These are phyloP conservation scores for Sipha flava DNA, from an alignment of 1,140 invertebrate genomes.

Conservation along the genomic window DNA sequence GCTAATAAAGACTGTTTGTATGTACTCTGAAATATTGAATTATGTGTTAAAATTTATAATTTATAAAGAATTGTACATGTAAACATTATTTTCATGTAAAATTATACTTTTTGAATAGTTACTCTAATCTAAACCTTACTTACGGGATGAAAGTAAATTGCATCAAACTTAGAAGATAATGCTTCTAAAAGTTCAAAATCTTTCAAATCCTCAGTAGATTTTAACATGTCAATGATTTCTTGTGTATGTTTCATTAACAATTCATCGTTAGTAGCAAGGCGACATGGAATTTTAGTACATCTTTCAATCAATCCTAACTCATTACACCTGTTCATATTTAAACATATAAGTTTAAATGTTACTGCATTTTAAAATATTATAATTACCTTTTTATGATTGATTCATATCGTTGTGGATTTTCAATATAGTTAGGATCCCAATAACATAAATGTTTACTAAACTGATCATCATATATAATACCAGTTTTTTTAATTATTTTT, in stretches of 20 bases:
- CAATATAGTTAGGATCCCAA: conserved; percentile 76
- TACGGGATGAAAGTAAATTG: conserved; percentile 82
- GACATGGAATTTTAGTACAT: conserved; percentile 53
- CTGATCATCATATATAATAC: conserved; percentile 65
- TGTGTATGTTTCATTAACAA: conserved; percentile 57
- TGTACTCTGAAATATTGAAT: conserved; percentile 60
- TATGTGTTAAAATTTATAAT: too few species aligned
- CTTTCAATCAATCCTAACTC: conserved; percentile 64
- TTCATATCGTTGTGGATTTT: conserved; percentile 67
- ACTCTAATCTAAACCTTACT: conserved; percentile 38
- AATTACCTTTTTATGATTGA: conserved; percentile 56
- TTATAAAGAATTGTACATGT: too few species aligned
- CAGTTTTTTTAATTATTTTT: conserved; percentile 49
- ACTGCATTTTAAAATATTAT: not conserved
- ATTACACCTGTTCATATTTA: conserved; percentile 52
- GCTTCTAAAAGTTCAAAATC: conserved; percentile 58
- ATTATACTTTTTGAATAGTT: not conserved
- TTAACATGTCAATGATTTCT: conserved; percentile 56
- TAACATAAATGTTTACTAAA: conserved; percentile 73
- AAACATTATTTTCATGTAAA: too few species aligned
- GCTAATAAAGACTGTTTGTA: conserved; percentile 67
- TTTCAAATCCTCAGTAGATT: conserved; percentile 50
- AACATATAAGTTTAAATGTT: not conserved
- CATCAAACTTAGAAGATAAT: conserved; percentile 69
- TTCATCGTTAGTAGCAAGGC: conserved; percentile 63